phyloP scores from a whole-genome alignment of 2,888 invertebrate species.

The Mythimna impura region DNA sequence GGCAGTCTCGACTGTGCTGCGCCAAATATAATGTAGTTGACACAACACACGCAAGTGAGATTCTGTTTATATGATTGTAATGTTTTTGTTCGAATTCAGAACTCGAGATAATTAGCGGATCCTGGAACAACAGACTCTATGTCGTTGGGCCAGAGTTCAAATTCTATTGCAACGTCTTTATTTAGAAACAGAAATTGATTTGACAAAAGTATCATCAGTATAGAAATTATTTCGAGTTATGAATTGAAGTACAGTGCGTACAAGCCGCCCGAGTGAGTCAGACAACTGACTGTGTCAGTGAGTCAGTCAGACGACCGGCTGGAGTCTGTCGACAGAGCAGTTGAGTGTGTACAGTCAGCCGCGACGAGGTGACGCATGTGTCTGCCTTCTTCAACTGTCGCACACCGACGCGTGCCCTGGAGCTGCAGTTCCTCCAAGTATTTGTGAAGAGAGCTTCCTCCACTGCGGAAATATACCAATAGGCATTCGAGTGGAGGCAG shows the following conservation, averaged over 20 bases:
- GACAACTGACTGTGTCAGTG: not conserved
- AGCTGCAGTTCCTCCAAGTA: not conserved
- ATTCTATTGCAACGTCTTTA: too few species aligned
- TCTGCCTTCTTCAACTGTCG: not conserved
- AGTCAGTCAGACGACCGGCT: not conserved
- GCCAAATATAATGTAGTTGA: constrained; percentile 8
- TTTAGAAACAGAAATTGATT: too few species aligned
- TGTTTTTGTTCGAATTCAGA: not conserved
- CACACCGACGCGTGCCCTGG: not conserved
- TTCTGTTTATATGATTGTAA: constrained; percentile 63
- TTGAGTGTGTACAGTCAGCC: not conserved
- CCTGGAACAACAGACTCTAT: too few species aligned
- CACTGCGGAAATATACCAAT: not conserved
- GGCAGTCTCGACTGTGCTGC: not conserved
- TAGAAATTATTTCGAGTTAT: too few species aligned
- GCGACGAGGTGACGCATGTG: not conserved
- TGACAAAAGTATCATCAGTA: too few species aligned
- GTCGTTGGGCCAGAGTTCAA: too few species aligned
- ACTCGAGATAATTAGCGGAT: too few species aligned
- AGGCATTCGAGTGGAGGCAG: not conserved
- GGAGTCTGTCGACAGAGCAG: not conserved
- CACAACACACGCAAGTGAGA: constrained; percentile 83
- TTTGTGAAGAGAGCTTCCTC: not conserved
- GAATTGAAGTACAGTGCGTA: not conserved
- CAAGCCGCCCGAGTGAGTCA: not conserved